Conservation (phyloP, 2,888 invertebrate genomes). For the Cyclophora punctaria region DNA sequence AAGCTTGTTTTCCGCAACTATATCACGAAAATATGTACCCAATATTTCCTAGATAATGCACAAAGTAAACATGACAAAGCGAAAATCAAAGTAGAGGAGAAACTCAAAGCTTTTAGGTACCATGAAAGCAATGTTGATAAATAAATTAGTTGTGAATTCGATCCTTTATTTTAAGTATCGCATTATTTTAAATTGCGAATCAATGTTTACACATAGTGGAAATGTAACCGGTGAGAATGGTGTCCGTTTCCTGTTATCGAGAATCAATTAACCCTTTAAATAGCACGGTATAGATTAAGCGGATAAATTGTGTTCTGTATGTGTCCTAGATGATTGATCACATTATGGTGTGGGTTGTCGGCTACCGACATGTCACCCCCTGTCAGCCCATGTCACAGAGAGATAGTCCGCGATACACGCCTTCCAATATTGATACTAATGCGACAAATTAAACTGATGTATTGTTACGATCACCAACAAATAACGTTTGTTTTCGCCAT, state of each 20-base stretch:
- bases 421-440: constrained; percentile 12
- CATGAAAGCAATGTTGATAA: not conserved
- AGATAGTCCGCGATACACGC: constrained; percentile 9
- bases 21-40: not conserved
- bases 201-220: constrained; percentile 5
- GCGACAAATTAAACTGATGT: too few species aligned
- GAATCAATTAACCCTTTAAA: constrained; percentile 17
- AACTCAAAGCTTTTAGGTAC: not conserved
- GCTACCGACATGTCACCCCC: constrained; percentile 18
- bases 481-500: too few species aligned
- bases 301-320: constrained; percentile 5
- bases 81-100: not conserved
- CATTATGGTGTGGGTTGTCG: constrained; percentile 12
- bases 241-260: constrained; percentile 6
- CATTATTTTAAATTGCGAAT: not conserved
- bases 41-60: not conserved
- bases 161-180: not conserved
- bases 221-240: not conserved
- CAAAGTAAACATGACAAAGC: not conserved
- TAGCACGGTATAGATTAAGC: constrained; percentile 6
- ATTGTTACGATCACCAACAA: too few species aligned
- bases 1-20: constrained; percentile 16
- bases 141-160: too few species aligned
- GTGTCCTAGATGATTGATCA: constrained; percentile 20
- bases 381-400: constrained; percentile 19